Base-by-base conservation (phyloP, 2,113 vertebrate species). In the Hippocampus barbouri region DNA sequence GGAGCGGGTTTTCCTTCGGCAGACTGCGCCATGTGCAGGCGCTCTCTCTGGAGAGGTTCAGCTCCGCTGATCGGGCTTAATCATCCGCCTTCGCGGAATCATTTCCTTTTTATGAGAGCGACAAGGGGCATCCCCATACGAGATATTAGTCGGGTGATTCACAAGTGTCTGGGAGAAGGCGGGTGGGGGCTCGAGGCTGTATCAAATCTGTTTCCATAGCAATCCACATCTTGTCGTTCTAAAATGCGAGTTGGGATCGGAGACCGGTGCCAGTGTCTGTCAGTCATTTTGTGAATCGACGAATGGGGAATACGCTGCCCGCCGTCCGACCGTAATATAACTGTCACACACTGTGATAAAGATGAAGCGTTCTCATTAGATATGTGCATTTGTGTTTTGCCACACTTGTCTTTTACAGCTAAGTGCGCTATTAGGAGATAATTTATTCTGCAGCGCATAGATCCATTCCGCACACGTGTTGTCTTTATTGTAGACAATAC, bases 131-230 rank as follows among this genome's bases (percentile, higher is more conserved):
- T 83, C 77, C 70, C 83, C 81, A 80, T 76, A 70, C 60, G 83
- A 82, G 85, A 82, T 87, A 83, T 84, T 79, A 72, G 69, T 65
- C 68, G 66, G 74, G 70, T 82, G 77, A 83, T 76, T 63, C 82
- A n/a, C 27, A 9, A 30, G 79, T 77, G 87, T 85, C 79, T 87
- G 76, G 72, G 60, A 83, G 74, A 66, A 71, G 60, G 64, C 51
- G 11, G 78, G 45, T 56, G 4, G 40, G 69, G 15, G 62, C 43
- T 72, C 51, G 40, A 6, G 34, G 34, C 77, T 25, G 66, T 73
- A 77, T 78, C 73, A 86, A 66, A 76, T 82, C 84, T 74, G 89
- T 90, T 91, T 72, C 90, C 90, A 91, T 90, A 88, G 90, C 85
- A 84, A 91, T 90, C 80, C 82, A 86, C 86, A 89, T 88, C 82